phyloP scores from a whole-genome alignment of 2,797 vertebrate species.

The Sebastolobus alascanus region DNA sequence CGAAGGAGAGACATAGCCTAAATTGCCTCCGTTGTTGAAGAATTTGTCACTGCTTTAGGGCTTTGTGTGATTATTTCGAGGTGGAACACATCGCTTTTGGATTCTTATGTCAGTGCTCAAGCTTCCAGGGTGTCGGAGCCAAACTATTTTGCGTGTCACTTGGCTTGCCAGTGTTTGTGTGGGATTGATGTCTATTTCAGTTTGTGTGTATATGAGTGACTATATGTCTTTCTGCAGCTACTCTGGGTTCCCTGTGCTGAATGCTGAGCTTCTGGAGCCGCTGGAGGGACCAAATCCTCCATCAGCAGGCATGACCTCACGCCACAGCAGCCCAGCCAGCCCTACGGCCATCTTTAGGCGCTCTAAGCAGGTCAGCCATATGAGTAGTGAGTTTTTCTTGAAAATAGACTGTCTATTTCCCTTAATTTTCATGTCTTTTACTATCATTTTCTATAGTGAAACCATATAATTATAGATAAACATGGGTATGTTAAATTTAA shows the following conservation, averaged over 20 bases:
- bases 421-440: not conserved
- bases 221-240: constrained; percentile 87
- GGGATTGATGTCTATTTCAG: constrained; percentile 25
- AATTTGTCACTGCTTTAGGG: constrained; percentile 41
- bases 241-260: constrained; percentile 94
- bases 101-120: constrained; percentile 19
- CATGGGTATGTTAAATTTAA: not conserved
- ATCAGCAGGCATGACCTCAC: constrained; percentile 85
- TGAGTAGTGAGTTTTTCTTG: not conserved
- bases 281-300: constrained; percentile 86
- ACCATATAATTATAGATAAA: not conserved
- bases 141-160: constrained; percentile 11
- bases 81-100: constrained; percentile 18
- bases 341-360: constrained; percentile 96
- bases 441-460: not conserved
- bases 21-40: constrained; percentile 53
- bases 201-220: constrained; percentile 14
- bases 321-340: constrained; percentile 93
- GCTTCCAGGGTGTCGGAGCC: constrained; percentile 12
- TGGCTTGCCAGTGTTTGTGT: constrained; percentile 10
- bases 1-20: constrained; percentile 29
- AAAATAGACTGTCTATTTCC: not conserved
- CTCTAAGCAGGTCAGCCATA: constrained; percentile 93
- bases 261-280: constrained; percentile 91
- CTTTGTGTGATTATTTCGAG: constrained; percentile 53